phyloP scores from a whole-genome alignment of 2,888 invertebrate genomes.

The Limnephilus rhombicus region DNA sequence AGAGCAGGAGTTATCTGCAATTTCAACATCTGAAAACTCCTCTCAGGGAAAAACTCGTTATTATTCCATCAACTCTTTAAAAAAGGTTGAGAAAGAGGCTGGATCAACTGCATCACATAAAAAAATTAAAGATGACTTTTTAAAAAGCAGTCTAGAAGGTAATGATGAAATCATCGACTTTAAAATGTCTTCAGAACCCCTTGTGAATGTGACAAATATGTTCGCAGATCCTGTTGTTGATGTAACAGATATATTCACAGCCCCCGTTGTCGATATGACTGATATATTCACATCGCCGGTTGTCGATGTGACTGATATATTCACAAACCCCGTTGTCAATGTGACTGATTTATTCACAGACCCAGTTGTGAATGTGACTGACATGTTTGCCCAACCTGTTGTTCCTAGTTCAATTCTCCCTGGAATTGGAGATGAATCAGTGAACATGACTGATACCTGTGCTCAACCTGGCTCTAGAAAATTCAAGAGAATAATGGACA shows the following conservation, averaged over 20 bases:
- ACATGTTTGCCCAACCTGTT: background rate
- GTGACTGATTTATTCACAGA: background rate
- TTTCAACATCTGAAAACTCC: constrained; percentile 41
- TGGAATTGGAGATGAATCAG: background rate
- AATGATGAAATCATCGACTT: background rate
- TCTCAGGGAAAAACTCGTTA: background rate
- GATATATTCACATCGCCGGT: background rate
- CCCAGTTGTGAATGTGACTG: background rate
- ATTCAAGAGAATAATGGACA: background rate
- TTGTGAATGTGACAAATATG: background rate
- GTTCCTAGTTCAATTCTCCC: background rate
- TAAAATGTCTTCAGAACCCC: background rate
- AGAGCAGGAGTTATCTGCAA: constrained; percentile 42
- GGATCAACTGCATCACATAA: background rate
- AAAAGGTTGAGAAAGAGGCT: background rate
- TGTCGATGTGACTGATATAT: background rate
- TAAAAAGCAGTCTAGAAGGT: background rate
- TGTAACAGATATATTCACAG: background rate
- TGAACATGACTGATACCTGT: background rate
- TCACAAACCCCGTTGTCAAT: background rate
- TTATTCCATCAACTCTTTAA: background rate
- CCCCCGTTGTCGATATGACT: background rate
- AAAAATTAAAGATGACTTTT: background rate
- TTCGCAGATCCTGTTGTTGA: background rate
- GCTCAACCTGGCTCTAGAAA: background rate